phyloP scores from a whole-genome alignment of 1,140 invertebrate species.

The Paracyclopina nana region DNA sequence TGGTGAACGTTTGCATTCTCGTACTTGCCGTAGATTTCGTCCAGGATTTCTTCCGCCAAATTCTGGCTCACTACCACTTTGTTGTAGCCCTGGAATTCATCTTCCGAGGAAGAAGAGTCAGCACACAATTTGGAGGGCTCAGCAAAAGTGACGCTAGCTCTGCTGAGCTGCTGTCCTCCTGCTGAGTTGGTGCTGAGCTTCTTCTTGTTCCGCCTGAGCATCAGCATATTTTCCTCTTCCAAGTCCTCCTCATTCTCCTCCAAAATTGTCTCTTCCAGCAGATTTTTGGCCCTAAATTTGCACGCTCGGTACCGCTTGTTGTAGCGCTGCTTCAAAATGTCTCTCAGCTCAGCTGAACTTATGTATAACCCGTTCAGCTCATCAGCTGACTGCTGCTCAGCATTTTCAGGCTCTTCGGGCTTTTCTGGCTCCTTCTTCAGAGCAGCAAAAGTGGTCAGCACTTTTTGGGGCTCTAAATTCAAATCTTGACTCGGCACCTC shows the following conservation, averaged over 20 bases:
- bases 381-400: too few relatives aligned
- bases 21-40: constrained; percentile 2
- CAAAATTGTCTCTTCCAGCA: not conserved
- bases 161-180: not conserved
- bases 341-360: too few relatives aligned
- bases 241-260: constrained; percentile 1
- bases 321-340: too few relatives aligned
- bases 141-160: not conserved
- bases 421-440: too few relatives aligned
- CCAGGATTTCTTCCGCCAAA: constrained; percentile 2
- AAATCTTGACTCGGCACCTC: too few relatives aligned
- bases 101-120: not conserved
- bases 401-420: too few relatives aligned
- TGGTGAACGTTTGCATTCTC: not conserved
- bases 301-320: too few relatives aligned
- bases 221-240: not conserved
- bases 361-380: too few relatives aligned
- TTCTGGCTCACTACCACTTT: not conserved
- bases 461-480: too few relatives aligned
- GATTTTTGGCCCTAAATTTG: not conserved
- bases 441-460: too few relatives aligned
- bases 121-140: not conserved
- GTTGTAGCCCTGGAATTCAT: not conserved
- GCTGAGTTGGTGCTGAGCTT: not conserved
- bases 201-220: not conserved